Conservation (phyloP, 2,113 vertebrate genomes). For the Origma solitaria region DNA sequence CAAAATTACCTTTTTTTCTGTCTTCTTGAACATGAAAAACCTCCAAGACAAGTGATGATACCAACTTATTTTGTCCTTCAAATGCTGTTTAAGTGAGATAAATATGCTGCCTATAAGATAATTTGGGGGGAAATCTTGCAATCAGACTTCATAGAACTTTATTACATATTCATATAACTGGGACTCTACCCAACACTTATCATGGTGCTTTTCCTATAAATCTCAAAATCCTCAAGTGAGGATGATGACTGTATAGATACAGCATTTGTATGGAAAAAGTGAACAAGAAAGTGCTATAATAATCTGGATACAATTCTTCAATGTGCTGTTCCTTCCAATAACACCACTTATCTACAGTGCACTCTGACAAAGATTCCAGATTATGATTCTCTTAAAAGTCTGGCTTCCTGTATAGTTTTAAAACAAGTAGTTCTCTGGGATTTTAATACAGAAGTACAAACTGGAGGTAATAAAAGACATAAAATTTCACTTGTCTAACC, state of each 20-base stretch:
- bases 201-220: conserved; percentile 16
- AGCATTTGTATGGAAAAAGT: conserved; percentile 22
- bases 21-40: neutral
- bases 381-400: conserved; percentile 6
- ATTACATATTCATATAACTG: neutral
- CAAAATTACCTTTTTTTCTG: neutral
- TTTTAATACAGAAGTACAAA: neutral
- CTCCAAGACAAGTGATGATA: neutral
- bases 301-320: conserved; percentile 25
- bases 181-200: neutral
- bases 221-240: neutral
- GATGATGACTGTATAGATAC: neutral
- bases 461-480: neutral
- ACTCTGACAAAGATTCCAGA: neutral
- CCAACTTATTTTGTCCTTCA: neutral
- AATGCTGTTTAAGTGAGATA: neutral
- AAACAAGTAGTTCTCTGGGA: conserved; percentile 5
- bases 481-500: neutral
- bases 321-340: conserved; percentile 7
- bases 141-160: neutral
- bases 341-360: neutral
- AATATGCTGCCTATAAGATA: neutral
- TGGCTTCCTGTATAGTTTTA: neutral
- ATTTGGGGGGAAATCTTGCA: neutral
- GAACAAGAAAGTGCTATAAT: neutral